Percentiles rank a stretch among this genome's conserved stretches.
Conservation (phyloP, 2,888 invertebrate species). For the Andricus quercusramuli region DNA sequence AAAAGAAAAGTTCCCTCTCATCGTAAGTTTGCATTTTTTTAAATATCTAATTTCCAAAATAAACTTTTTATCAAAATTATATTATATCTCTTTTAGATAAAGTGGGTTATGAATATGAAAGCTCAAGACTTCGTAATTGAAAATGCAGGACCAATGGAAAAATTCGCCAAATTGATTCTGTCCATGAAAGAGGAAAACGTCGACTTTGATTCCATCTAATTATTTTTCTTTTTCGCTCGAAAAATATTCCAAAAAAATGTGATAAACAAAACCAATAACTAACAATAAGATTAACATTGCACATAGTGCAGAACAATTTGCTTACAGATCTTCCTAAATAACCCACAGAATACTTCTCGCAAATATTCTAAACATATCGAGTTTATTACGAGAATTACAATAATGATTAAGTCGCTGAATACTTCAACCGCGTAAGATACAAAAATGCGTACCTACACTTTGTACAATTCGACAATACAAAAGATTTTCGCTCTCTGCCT, state of each 20-base stretch:
- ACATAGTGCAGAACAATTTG: not conserved
- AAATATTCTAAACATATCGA: constrained; percentile 24
- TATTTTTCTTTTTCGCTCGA: not conserved
- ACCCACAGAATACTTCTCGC: not conserved
- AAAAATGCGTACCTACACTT: constrained; percentile 27
- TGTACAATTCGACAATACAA: constrained; percentile 42
- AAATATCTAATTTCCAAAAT: not conserved
- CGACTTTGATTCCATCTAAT: constrained; percentile 65
- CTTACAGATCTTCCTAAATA: not conserved
- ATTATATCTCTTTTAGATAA: constrained; percentile 64
- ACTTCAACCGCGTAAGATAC: not conserved
- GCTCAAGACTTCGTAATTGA: constrained; percentile 61
- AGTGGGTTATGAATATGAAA: constrained; percentile 75
- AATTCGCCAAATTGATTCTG: constrained; percentile 63
- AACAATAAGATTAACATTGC: not conserved
- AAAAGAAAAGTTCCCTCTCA: constrained; percentile 64
- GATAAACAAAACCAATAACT: constrained; percentile 23
- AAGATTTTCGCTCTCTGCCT: constrained; percentile 19
- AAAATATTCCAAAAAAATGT: not conserved
- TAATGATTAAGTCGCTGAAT: not conserved
- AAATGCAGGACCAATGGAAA: constrained; percentile 61
- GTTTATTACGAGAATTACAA: constrained; percentile 3
- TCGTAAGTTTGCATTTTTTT: constrained; percentile 60
- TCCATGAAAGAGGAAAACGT: constrained; percentile 54
- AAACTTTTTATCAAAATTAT: not conserved